phyloP scores from a whole-genome alignment of 2,113 vertebrate species.

The Semnornis frantzii region DNA sequence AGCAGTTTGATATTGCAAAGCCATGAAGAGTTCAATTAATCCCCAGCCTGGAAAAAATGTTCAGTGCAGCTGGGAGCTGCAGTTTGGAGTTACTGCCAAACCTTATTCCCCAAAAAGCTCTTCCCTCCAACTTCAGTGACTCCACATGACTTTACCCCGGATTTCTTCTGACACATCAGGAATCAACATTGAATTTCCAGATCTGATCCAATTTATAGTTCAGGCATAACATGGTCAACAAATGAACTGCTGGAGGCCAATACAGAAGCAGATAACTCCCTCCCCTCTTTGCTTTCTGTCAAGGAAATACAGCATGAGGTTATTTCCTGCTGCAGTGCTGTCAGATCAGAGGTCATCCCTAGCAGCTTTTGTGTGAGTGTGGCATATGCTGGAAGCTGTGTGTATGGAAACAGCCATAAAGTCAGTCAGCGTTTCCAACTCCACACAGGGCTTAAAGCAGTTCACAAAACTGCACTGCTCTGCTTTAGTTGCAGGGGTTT shows the following conservation, averaged over 20 bases:
- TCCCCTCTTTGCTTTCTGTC: background rate
- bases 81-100: background rate
- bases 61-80: background rate
- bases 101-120: background rate
- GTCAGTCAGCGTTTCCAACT: background rate
- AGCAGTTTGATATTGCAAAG: slow-evolving; percentile 5
- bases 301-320: background rate
- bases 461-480: background rate
- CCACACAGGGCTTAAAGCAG: background rate
- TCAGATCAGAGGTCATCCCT: background rate
- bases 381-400: background rate
- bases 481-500: background rate
- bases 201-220: background rate
- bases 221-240: background rate
- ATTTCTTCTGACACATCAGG: background rate
- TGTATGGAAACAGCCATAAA: background rate
- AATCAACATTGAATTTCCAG: background rate
- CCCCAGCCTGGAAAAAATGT: background rate
- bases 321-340: background rate
- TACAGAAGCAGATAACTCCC: background rate
- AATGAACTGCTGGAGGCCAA: background rate
- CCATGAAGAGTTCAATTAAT: slow-evolving; percentile 22
- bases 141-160: background rate
- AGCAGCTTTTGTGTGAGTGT: background rate
- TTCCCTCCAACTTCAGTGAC: background rate